A percentile compares a stretch with the other conserved stretches of the same genome.
phyloP scores from a whole-genome alignment of 30 jellyfish, hydroid and myxozoan species.

The Cassiopea andromeda region DNA sequence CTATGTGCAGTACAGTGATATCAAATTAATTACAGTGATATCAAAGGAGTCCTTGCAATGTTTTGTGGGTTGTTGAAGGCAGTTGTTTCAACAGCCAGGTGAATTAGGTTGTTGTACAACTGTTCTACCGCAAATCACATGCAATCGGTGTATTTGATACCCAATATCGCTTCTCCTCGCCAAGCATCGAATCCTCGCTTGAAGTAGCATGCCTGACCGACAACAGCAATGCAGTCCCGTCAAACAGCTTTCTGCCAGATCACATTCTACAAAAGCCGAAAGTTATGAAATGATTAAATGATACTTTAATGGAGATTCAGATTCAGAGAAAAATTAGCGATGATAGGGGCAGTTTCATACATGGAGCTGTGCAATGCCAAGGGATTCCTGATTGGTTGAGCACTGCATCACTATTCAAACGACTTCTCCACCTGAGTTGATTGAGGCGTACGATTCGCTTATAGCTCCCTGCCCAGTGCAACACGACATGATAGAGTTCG shows the following conservation, averaged over 20 bases:
- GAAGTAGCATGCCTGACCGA: slow-evolving; percentile 49
- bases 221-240: slow-evolving; percentile 53
- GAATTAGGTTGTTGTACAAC: slow-evolving; percentile 55
- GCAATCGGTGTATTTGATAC: slow-evolving; percentile 52
- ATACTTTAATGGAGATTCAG: not conserved
- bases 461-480: no score
- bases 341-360: not conserved
- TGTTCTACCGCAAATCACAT: slow-evolving; percentile 26
- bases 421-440: no score
- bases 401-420: no score
- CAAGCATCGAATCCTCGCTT: slow-evolving; percentile 47
- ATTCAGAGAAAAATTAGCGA: not conserved
- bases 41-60: not conserved
- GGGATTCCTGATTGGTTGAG: no score
- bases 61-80: not conserved
- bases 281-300: not conserved
- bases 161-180: slow-evolving; percentile 66
- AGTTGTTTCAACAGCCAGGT: slow-evolving; percentile 28
- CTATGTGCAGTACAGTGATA: no score
- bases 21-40: no score
- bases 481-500: no score
- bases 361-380: no score
- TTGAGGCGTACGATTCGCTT: no score
- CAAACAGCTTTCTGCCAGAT: slow-evolving; percentile 56
- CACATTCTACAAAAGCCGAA: slow-evolving; percentile 33